These are phyloP conservation scores for Lasiurus cinereus DNA, from an alignment of 2,113 vertebrate genomes.

Conservation along the genomic window DNA sequence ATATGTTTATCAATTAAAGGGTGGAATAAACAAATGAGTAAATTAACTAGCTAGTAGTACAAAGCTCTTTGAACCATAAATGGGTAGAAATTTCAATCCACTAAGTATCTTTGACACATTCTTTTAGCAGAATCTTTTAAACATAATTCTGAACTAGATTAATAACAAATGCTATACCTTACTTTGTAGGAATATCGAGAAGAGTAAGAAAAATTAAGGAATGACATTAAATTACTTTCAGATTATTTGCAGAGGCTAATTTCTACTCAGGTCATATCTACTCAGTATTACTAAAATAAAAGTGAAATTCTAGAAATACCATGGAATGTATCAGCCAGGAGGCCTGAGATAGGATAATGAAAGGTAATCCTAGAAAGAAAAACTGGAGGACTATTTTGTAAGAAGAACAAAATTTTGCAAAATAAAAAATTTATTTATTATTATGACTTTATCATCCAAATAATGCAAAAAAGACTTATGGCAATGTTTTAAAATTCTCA, in stretches of 20 bases:
- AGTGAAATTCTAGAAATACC: background rate
- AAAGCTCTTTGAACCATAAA: background rate
- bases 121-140: constrained; percentile 6
- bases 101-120: background rate
- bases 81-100: background rate
- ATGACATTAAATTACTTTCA: background rate
- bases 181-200: background rate
- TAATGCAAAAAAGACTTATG: background rate
- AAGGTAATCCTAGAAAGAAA: background rate
- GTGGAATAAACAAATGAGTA: background rate
- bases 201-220: background rate
- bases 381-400: background rate
- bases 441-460: background rate
- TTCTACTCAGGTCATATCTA: background rate
- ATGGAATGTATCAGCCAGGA: background rate
- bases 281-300: background rate
- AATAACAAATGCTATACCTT: background rate
- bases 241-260: background rate
- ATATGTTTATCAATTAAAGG: background rate
- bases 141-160: constrained; percentile 33
- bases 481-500: background rate
- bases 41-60: background rate
- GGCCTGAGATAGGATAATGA: background rate
- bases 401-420: background rate
- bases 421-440: background rate